Evolutionary conservation across 1,140 invertebrate species (phyloP), one percentile per base, ranked within the genome.

Genomic region (Gryon sp.): DNA sequence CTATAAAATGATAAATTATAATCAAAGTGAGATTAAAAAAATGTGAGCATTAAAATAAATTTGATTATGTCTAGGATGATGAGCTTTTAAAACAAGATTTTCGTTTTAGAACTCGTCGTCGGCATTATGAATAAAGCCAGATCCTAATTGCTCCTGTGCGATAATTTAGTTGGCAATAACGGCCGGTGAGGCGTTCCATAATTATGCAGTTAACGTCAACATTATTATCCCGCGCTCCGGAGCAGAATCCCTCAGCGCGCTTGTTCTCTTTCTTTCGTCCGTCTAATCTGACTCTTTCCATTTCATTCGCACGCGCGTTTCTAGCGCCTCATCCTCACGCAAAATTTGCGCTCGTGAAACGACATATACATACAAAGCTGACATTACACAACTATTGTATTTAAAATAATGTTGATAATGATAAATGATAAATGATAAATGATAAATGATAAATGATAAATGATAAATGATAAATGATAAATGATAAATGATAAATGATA

Each of bases 201-300:
- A 87, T 86, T 86, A 86, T 85, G 83, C 83, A 83, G 83, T 87
- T 87, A 84, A 84, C 79, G 81, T 84, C 83, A 84, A 86, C 84
- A 83, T 84, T 84, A 86, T 84, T 86, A 84, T 84, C 79, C 75
- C 55, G 80, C 65, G 57, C 73, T 63, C 66, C 74, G 36, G 60
- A 72, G 60, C 53, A 60, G 52, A 74, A 57, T 74, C 43, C 50
- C 68, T 59, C 46, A 12, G 12, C 50, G 24, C 11, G 48, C 48
- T 57, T 52, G 18, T 38, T 57, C 65, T 62, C 52, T 41, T 34
- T 76, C 73, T 63, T 52, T 63, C 59, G 28, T 32, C 48, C 55
- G 55, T 62, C 20, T 45, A 48, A n/a, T 48, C 32, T 8, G 19
- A 11, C 28, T 63, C 36, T 18, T 43, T 34, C 52, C 40, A 24